phyloP scores from a whole-genome alignment of 2,797 vertebrate species.

The Neopelma chrysocephalum region DNA sequence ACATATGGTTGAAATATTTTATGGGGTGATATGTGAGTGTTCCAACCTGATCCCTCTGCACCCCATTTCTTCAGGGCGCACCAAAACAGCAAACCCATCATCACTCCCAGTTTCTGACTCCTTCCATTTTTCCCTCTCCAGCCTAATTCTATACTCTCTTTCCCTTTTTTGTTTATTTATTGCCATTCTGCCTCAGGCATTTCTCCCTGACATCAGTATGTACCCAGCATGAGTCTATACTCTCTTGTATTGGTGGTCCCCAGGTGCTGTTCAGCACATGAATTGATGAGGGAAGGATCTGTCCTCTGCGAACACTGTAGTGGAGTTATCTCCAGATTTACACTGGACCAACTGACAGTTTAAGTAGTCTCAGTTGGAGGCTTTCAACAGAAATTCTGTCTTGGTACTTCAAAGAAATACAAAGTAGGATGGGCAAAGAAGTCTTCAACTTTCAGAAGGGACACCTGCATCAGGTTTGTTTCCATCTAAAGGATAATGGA shows the following conservation, averaged over 20 bases:
- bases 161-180: not conserved
- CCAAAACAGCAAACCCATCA: not conserved
- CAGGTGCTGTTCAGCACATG: not conserved
- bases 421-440: not conserved
- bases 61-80: rapidly evolving
- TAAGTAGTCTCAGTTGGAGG: not conserved
- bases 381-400: not conserved
- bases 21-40: not conserved
- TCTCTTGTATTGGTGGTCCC: not conserved
- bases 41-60: not conserved
- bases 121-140: not conserved
- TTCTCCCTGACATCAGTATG: not conserved
- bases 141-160: not conserved
- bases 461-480: not conserved
- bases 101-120: not conserved
- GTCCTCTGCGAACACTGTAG: not conserved
- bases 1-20: not conserved
- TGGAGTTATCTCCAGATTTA: constrained; percentile 24
- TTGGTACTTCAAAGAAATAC: not conserved
- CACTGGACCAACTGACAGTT: not conserved
- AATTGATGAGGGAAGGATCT: not conserved
- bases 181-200: not conserved
- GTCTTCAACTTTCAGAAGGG: not conserved
- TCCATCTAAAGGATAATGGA: not conserved
- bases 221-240: not conserved